These are phyloP conservation scores for Byasa hedistus DNA, from an alignment of 2,888 invertebrate species.

Conservation along the genomic window DNA sequence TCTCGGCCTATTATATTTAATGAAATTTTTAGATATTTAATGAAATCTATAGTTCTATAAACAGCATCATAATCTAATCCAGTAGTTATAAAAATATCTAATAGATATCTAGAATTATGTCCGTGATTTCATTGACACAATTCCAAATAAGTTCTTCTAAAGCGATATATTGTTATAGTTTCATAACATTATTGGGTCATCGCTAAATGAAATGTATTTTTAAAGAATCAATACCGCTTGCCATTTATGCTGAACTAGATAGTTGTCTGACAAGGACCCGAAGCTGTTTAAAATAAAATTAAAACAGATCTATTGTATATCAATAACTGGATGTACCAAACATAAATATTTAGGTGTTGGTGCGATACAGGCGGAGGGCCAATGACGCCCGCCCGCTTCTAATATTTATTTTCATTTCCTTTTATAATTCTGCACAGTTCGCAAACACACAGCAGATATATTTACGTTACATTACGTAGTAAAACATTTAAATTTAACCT, in stretches of 20 bases:
- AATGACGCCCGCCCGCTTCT: conserved; percentile 39
- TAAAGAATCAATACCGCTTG: conserved; percentile 7
- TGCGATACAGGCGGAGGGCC: conserved; percentile 50
- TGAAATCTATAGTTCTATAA: background rate
- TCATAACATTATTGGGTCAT: background rate
- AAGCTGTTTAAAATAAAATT: conserved; percentile 25
- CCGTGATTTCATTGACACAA: background rate
- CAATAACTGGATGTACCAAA: conserved; percentile 49
- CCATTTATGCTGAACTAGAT: conserved; percentile 26
- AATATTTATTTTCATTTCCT: conserved; percentile 21
- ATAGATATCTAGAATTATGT: background rate
- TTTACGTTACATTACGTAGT: conserved; percentile 19
- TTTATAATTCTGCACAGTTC: conserved; percentile 11
- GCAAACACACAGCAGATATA: background rate
- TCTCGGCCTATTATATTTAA: no score
- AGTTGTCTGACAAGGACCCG: conserved; percentile 23
- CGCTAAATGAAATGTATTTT: background rate
- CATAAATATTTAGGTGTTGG: conserved; percentile 61
- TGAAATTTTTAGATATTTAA: no score
- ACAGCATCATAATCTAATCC: background rate
- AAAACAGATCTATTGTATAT: conserved; percentile 41
- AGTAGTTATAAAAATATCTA: background rate
- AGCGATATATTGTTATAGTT: background rate
- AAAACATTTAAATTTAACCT: conserved; percentile 10
- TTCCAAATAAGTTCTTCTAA: background rate